phyloP scores from a whole-genome alignment of 2,113 vertebrate genomes.

The Vombatus ursinus region DNA sequence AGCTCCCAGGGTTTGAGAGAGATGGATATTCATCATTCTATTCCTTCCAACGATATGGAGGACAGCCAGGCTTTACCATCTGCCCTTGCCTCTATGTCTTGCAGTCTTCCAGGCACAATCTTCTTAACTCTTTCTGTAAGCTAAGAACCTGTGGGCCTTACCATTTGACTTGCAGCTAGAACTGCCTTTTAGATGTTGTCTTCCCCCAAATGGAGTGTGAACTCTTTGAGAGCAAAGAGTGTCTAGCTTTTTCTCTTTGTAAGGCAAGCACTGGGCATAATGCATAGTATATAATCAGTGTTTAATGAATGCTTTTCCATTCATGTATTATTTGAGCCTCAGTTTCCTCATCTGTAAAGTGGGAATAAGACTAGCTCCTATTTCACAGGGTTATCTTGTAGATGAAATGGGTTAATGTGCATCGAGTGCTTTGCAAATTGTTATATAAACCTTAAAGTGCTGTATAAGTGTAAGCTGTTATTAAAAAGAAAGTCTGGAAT shows the following conservation, averaged over 20 bases:
- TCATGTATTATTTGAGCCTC: neutral
- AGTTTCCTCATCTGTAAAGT: neutral
- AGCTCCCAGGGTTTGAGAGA: neutral
- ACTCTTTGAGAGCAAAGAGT: neutral
- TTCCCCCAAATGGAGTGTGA: neutral
- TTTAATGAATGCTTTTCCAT: neutral
- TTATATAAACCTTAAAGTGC: neutral
- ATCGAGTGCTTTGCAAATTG: neutral
- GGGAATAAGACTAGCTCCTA: neutral
- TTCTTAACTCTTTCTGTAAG: neutral
- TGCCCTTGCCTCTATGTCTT: neutral
- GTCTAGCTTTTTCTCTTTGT: neutral
- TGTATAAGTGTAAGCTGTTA: neutral
- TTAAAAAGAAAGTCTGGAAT: neutral
- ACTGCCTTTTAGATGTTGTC: neutral
- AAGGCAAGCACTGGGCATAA: neutral
- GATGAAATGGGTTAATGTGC: neutral
- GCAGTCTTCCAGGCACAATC: neutral
- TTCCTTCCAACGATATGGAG: neutral
- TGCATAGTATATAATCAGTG: neutral
- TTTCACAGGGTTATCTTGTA: neutral
- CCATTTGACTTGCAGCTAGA: neutral
- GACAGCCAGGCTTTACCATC: neutral
- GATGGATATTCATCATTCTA: neutral
- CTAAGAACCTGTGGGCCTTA: neutral